Evolutionary conservation across 2,113 vertebrate genomes (phyloP).

Genomic region (Odontesthes bonariensis): DNA sequence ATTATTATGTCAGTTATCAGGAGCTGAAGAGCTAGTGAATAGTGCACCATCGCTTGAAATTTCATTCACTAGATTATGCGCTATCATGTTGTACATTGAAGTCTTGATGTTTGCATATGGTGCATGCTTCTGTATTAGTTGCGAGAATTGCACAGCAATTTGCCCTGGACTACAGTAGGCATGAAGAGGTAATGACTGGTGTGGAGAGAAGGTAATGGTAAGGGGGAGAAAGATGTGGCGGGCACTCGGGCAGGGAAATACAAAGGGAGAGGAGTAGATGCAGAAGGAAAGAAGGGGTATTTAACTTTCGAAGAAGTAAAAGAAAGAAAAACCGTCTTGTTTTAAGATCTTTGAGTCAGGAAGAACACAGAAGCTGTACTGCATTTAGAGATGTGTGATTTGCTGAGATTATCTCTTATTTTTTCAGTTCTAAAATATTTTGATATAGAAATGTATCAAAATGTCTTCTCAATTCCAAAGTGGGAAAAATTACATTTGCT

Average conservation of each 20-base stretch:
- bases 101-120: constrained; percentile 5
- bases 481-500: too few relatives aligned
- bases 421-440: too few relatives aligned
- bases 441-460: too few relatives aligned
- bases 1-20: background rate
- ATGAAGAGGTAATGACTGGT: background rate
- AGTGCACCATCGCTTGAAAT: background rate
- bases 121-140: constrained; percentile 8
- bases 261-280: background rate
- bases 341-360: background rate
- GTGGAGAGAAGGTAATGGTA: constrained; percentile 4
- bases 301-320: constrained; percentile 4
- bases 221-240: background rate
- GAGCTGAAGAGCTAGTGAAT: background rate
- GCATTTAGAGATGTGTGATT: too few relatives aligned
- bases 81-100: background rate
- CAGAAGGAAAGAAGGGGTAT: background rate
- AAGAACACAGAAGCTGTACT: too few relatives aligned
- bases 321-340: background rate
- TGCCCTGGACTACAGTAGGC: background rate
- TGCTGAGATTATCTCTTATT: too few relatives aligned
- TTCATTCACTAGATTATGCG: background rate
- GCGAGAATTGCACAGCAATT: background rate
- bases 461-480: too few relatives aligned
- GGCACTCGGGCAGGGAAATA: background rate